Percentiles rank a stretch among this genome's conserved stretches.
Evolutionary conservation across 2,797 vertebrate genomes (phyloP).

Genomic region (Cryptoblepharus egeriae): DNA sequence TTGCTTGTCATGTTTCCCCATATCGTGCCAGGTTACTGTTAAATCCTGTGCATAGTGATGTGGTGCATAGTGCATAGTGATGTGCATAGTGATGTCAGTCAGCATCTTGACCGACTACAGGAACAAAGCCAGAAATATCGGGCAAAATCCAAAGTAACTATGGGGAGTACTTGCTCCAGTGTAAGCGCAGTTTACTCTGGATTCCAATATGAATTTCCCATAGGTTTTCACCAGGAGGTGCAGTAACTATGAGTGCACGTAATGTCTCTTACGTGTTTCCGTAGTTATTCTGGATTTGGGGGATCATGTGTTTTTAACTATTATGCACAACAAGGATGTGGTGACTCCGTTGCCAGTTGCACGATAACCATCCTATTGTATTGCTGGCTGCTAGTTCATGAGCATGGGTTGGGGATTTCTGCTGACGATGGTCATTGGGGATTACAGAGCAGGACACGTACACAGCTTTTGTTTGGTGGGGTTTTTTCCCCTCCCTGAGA

Average conservation of each 20-base stretch:
- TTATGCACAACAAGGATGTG: neutral
- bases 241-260: no score
- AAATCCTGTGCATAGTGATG: neutral
- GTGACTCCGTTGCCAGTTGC: neutral
- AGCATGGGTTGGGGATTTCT: conserved; percentile 57
- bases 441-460: conserved; percentile 76
- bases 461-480: conserved; percentile 75
- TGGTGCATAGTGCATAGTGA: no score
- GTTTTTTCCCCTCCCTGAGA: conserved; percentile 74
- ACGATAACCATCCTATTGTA: conserved; percentile 30
- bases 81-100: neutral
- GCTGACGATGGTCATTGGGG: conserved; percentile 82
- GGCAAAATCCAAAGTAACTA: no score
- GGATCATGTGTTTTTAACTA: conserved; percentile 9
- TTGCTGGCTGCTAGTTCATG: conserved; percentile 39
- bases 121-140: neutral
- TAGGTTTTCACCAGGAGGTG: no score
- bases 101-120: neutral
- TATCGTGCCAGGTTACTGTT: neutral
- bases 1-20: neutral
- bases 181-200: no score
- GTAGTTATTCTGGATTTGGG: no score
- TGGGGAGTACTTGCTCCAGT: no score
- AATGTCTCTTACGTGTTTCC: no score
- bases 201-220: no score